Conservation (phyloP, 2,888 invertebrate genomes). For the Cylindroiulus punctatus region DNA sequence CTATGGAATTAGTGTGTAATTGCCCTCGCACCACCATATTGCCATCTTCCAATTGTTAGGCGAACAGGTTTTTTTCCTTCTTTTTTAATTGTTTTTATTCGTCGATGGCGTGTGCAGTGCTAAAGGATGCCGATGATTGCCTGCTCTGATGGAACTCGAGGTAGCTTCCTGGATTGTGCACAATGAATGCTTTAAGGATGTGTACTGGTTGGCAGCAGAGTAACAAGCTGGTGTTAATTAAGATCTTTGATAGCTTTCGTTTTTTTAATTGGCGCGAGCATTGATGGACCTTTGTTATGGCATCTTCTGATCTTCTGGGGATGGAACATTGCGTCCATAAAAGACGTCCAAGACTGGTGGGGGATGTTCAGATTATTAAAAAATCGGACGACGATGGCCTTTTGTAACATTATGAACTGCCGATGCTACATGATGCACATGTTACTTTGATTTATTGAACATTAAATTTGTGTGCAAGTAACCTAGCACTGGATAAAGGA, state of each 20-base stretch:
- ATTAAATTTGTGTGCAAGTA: too few relatives aligned
- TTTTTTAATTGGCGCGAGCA: neutral
- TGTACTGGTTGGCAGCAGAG: neutral
- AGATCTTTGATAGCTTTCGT: neutral
- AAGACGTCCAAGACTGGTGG: too few relatives aligned
- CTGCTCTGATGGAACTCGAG: neutral
- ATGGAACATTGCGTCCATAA: too few relatives aligned
- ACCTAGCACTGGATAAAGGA: too few relatives aligned
- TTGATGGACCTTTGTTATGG: neutral
- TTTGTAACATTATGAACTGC: too few relatives aligned
- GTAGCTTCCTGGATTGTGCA: neutral
- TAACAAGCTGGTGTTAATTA: slow-evolving; percentile 12
- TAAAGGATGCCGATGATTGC: neutral
- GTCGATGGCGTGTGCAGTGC: neutral
- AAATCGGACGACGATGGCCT: too few relatives aligned
- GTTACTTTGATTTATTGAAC: too few relatives aligned
- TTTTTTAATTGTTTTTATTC: slow-evolving; percentile 41
- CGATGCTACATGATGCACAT: too few relatives aligned
- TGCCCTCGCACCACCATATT: neutral
- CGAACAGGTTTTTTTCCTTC: neutral
- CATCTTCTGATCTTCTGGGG: too few relatives aligned
- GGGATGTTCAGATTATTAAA: too few relatives aligned
- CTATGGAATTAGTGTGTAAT: slow-evolving; percentile 45
- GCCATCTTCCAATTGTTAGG: slow-evolving; percentile 32
- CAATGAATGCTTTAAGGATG: neutral